Percentiles rank a stretch among this genome's conserved stretches.
Evolutionary conservation across 2,797 vertebrate species (phyloP).

Genomic region (Capromys pilorides): DNA sequence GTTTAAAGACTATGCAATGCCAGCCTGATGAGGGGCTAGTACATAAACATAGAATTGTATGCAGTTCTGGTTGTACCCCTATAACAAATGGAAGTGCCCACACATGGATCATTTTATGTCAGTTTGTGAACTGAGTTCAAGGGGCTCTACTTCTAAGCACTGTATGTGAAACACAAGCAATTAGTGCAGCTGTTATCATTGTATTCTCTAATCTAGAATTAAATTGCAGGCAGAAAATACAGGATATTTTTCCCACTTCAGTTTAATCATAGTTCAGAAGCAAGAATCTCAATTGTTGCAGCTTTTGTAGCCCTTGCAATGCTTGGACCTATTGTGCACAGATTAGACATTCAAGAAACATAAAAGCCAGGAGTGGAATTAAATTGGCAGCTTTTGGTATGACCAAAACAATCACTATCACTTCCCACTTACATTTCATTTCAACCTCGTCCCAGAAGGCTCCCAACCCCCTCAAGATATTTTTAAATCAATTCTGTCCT

Average conservation of each 20-base stretch:
- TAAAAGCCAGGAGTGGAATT: constrained; percentile 22
- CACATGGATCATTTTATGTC: constrained; percentile 42
- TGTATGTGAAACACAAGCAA: constrained; percentile 72
- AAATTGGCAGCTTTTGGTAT: constrained; percentile 14
- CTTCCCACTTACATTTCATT: neutral
- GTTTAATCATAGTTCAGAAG: constrained; percentile 63
- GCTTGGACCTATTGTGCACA: neutral
- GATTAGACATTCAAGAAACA: neutral
- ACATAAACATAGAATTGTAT: constrained; percentile 56
- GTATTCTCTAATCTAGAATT: constrained; percentile 59
- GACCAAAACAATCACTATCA: constrained; percentile 27
- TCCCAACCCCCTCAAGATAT: neutral
- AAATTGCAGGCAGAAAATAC: constrained; percentile 46
- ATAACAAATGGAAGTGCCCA: constrained; percentile 55
- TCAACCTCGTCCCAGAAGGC: neutral
- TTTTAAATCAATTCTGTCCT: constrained; percentile 6
- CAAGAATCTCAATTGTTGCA: constrained; percentile 33
- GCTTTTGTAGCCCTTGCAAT: constrained; percentile 26
- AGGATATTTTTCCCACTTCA: constrained; percentile 56
- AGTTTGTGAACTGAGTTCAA: constrained; percentile 69
- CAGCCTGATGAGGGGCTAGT: constrained; percentile 17
- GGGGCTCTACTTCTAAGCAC: constrained; percentile 46
- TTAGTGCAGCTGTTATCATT: constrained; percentile 67
- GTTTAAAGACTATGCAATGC: constrained; percentile 45
- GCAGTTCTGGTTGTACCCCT: constrained; percentile 51